Conservation (phyloP, 1,140 invertebrate species). For the Leptestheria dahalacensis region DNA sequence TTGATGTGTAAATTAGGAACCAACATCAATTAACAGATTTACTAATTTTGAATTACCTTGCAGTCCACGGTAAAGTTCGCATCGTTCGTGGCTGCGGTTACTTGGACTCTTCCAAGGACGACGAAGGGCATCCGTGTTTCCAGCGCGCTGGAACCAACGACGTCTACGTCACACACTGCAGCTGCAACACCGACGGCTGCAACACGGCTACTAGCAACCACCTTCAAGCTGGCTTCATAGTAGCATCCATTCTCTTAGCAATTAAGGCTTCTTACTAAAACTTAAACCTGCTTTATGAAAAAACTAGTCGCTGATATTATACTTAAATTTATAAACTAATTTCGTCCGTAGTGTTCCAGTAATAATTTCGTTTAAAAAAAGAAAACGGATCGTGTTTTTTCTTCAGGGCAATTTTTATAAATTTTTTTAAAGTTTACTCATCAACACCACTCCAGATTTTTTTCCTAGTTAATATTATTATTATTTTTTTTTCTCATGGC, state of each 20-base stretch:
- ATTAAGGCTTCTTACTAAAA: background rate
- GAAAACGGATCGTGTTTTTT: too few relatives aligned
- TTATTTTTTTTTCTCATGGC: too few relatives aligned
- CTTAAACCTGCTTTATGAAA: too few relatives aligned
- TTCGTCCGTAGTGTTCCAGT: too few relatives aligned
- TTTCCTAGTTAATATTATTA: too few relatives aligned
- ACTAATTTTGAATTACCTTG: background rate
- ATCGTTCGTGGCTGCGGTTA: conserved; percentile 12
- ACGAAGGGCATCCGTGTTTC: conserved; percentile 8
- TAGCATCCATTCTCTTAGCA: background rate
- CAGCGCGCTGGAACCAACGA: conserved; percentile 11
- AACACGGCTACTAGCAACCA: conserved; percentile 20
- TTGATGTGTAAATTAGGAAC: background rate
- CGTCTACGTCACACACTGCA: conserved; percentile 13
- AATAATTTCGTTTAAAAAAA: too few relatives aligned
- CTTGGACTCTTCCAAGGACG: background rate
- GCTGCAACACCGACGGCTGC: conserved; percentile 12
- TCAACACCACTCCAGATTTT: too few relatives aligned
- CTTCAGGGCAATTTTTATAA: too few relatives aligned
- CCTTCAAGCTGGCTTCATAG: background rate
- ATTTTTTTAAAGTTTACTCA: too few relatives aligned
- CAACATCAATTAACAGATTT: background rate
- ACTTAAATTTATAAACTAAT: too few relatives aligned
- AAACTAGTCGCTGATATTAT: background rate
- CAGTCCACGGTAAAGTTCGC: conserved; percentile 11